Percentiles rank a stretch among this genome's conserved stretches.
Conservation (phyloP, 1,140 invertebrate genomes). For the Bombus consobrinus region DNA sequence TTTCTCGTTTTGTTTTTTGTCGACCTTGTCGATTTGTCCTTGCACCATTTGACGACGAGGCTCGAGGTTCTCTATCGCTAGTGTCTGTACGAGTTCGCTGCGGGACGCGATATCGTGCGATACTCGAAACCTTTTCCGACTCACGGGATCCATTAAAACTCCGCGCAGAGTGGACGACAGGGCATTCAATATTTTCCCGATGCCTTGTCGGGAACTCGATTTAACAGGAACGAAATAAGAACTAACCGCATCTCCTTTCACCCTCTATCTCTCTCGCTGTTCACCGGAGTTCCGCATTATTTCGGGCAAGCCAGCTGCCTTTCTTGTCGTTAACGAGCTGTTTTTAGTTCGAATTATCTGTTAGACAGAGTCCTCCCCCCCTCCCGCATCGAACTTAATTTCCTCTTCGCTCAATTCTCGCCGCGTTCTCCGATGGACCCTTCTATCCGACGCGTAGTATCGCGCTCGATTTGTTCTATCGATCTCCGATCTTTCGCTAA, state of each 20-base stretch:
- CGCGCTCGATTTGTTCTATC: not conserved
- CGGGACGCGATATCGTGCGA: not conserved
- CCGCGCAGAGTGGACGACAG: constrained; percentile 26
- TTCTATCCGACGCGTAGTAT: not conserved
- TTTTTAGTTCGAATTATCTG: constrained; percentile 38
- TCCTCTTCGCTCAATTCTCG: not conserved
- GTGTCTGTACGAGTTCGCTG: not conserved
- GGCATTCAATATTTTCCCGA: constrained; percentile 48
- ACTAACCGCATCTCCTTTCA: not conserved
- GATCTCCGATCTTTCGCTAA: not conserved
- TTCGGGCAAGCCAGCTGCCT: constrained; percentile 21
- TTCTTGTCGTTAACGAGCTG: constrained; percentile 48
- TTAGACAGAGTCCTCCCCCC: not conserved
- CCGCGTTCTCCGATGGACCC: too few species aligned
- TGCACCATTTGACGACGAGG: constrained; percentile 11
- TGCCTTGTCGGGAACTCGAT: constrained; percentile 34
- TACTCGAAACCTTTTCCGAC: not conserved
- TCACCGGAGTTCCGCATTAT: constrained; percentile 27
- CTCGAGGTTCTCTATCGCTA: constrained; percentile 26
- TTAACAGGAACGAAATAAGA: constrained; percentile 44
- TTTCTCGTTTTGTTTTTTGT: not conserved
- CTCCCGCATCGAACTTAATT: not conserved
- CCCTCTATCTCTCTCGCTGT: too few species aligned
- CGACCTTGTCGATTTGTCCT: constrained; percentile 1
- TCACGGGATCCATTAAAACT: constrained; percentile 48